Evolutionary conservation across 92 coral and sea anemone species (phyloP).

Genomic region (Hydrozoanthus gracilis): DNA sequence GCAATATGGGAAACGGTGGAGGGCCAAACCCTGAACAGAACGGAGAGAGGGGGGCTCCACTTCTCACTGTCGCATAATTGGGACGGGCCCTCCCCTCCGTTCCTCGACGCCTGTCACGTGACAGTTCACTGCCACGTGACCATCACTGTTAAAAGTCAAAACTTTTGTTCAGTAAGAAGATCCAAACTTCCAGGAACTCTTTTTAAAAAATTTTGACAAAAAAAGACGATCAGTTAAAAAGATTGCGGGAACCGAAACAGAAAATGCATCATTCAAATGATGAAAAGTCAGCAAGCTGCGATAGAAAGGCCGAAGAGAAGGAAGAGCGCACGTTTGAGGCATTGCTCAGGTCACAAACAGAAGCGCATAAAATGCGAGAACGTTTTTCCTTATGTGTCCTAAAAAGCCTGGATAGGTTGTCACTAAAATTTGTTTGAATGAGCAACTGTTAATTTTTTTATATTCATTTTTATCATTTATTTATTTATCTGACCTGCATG

Average conservation of each 20-base stretch:
- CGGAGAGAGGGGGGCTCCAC: too few species aligned
- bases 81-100: too few species aligned
- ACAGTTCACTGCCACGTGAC: too few species aligned
- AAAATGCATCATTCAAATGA: slow-evolving; percentile 8
- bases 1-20: too few species aligned
- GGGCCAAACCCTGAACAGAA: too few species aligned
- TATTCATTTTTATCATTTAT: too few species aligned
- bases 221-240: slow-evolving; percentile 13
- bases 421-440: slow-evolving; percentile 20
- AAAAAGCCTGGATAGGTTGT: slow-evolving; percentile 15
- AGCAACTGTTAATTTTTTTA: slow-evolving; percentile 14
- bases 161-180: too few species aligned
- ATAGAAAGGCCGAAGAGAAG: slow-evolving; percentile 22
- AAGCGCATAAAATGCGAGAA: slow-evolving; percentile 15
- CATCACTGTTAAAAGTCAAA: too few species aligned
- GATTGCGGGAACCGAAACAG: slow-evolving; percentile 10
- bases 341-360: slow-evolving; percentile 22
- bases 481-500: slow-evolving; percentile 33
- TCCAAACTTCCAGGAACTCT: too few species aligned
- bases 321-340: slow-evolving; percentile 32
- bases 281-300: slow-evolving; percentile 25
- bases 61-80: too few species aligned
- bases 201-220: too few species aligned
- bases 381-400: slow-evolving; percentile 10
- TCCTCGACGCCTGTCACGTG: too few species aligned